Evolutionary conservation across 1,140 invertebrate species (phyloP).

Genomic region (Muscidifurax raptorellus): DNA sequence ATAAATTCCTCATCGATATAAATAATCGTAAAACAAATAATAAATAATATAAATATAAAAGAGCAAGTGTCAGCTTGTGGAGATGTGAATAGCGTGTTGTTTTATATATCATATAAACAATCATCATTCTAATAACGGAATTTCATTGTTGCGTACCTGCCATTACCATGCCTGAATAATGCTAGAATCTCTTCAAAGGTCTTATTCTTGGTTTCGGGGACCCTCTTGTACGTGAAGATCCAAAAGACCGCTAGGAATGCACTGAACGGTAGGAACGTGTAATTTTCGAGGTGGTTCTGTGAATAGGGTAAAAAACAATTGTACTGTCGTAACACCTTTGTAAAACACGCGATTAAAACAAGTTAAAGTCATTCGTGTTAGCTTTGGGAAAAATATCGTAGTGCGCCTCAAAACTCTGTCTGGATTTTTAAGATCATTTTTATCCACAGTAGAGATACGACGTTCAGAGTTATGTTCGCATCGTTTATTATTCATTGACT

Average conservation of each 20-base stretch:
- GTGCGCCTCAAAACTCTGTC: no score
- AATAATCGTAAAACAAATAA: not conserved
- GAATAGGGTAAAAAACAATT: conserved; percentile 61
- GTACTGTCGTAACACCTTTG: no score
- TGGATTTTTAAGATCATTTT: not conserved
- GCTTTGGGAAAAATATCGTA: no score
- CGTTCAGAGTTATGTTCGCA: not conserved
- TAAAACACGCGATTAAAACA: no score
- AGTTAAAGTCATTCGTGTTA: no score
- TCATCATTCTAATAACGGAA: not conserved
- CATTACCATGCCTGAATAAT: conserved; percentile 90
- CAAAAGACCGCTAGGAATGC: conserved; percentile 96
- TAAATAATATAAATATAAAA: conserved; percentile 39
- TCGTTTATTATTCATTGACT: conserved; percentile 16
- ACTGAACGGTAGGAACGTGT: conserved; percentile 98
- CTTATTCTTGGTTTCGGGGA: conserved; percentile 99
- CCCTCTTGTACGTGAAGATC: conserved; percentile 98
- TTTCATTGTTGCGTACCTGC: conserved; percentile 81
- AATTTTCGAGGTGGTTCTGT: conserved; percentile 92
- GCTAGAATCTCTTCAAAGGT: conserved; percentile 98
- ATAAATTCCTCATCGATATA: not conserved
- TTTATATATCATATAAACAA: not conserved
- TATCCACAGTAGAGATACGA: not conserved
- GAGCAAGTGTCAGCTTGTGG: conserved; percentile 38
- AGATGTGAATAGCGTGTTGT: conserved; percentile 7